Conservation (phyloP, 2,888 invertebrate species). For the Achlya flavicornis region DNA sequence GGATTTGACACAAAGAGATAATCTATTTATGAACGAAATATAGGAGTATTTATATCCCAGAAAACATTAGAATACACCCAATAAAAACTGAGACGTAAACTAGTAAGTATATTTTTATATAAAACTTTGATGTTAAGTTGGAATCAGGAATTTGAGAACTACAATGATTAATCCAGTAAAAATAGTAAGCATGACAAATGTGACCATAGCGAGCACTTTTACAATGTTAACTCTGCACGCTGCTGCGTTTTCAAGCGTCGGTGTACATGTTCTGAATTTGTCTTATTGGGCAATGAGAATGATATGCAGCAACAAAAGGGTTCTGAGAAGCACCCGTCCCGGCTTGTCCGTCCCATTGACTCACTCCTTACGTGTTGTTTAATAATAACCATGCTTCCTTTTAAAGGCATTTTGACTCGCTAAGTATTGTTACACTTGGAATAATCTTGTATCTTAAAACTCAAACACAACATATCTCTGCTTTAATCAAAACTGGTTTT, state of each 20-base stretch:
- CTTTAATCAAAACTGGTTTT: not conserved
- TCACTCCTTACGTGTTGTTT: slow-evolving; percentile 72
- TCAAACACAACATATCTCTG: slow-evolving; percentile 12
- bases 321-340: slow-evolving; percentile 74
- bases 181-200: not conserved
- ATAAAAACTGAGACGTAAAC: no score
- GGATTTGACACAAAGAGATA: no score
- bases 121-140: no score
- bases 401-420: slow-evolving; percentile 58
- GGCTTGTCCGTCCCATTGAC: slow-evolving; percentile 71
- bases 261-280: slow-evolving; percentile 59
- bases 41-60: no score
- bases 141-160: no score
- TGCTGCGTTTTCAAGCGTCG: slow-evolving; percentile 34
- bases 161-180: no score
- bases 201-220: not conserved
- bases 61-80: not conserved
- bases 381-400: slow-evolving; percentile 72
- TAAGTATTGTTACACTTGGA: slow-evolving; percentile 48
- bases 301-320: slow-evolving; percentile 78
- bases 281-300: slow-evolving; percentile 79
- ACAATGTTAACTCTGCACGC: not conserved
- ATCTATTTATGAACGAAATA: no score
- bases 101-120: no score
- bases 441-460: slow-evolving; percentile 29